phyloP scores from a whole-genome alignment of 2,113 vertebrate species.

The Fregetta grallaria region DNA sequence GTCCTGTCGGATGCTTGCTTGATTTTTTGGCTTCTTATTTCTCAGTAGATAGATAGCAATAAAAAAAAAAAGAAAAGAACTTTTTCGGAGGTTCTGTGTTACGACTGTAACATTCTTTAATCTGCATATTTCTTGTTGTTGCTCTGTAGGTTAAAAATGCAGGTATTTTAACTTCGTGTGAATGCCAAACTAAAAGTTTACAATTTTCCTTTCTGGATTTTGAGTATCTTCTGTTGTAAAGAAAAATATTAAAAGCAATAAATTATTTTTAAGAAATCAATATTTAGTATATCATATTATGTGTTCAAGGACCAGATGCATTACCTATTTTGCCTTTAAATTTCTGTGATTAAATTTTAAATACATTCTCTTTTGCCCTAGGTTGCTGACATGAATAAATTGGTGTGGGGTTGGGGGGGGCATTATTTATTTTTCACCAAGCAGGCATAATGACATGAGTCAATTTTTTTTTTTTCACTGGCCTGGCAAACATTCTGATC shows the following conservation, averaged over 20 bases:
- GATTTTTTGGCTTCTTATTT: slow-evolving; percentile 81
- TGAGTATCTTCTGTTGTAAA: slow-evolving; percentile 96
- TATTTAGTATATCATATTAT: slow-evolving; percentile 96
- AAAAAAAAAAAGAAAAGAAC: slow-evolving; percentile 83
- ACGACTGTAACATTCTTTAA: slow-evolving; percentile 80
- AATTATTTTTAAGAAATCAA: slow-evolving; percentile 99
- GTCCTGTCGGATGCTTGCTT: slow-evolving; percentile 78
- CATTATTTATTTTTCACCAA: slow-evolving; percentile 57
- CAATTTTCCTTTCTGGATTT: slow-evolving; percentile 94
- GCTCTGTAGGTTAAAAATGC: slow-evolving; percentile 83
- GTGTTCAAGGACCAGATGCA: slow-evolving; percentile 90
- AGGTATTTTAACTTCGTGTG: slow-evolving; percentile 92
- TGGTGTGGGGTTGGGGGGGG: slow-evolving; percentile 13
- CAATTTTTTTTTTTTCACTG: slow-evolving; percentile 46
- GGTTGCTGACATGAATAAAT: slow-evolving; percentile 73
- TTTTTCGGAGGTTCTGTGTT: slow-evolving; percentile 87
- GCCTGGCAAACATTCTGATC: slow-evolving; percentile 68
- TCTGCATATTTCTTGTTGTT: slow-evolving; percentile 82
- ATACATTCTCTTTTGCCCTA: slow-evolving; percentile 72
- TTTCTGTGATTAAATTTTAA: slow-evolving; percentile 78
- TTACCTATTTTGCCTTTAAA: slow-evolving; percentile 90
- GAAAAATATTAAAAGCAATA: slow-evolving; percentile 97
- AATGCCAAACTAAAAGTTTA: slow-evolving; percentile 99
- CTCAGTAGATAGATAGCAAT: slow-evolving; percentile 95
- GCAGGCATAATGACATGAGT: slow-evolving; percentile 55